These are phyloP conservation scores for Microtus oregoni DNA, from an alignment of 2,113 vertebrate genomes.

Conservation along the genomic window DNA sequence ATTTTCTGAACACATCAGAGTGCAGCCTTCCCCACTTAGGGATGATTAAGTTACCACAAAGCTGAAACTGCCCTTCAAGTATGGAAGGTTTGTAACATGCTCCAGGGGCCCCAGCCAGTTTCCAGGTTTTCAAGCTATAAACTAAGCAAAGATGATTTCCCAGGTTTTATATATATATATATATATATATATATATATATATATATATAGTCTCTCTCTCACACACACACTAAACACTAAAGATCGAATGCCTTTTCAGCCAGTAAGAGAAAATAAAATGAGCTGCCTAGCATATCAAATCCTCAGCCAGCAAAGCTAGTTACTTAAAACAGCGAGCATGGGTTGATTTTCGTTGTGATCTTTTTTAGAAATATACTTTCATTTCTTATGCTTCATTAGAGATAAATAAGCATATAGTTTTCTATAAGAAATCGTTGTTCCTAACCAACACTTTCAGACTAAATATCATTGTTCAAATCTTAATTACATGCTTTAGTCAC, in stretches of 20 bases:
- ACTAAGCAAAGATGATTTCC: neutral
- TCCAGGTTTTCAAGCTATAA: neutral
- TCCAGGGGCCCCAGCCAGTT: neutral
- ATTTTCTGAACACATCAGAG: neutral
- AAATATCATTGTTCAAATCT: neutral
- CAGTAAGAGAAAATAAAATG: neutral
- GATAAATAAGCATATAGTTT: neutral
- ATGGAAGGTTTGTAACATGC: neutral
- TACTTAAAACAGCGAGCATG: neutral
- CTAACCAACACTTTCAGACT: neutral
- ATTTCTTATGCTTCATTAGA: neutral
- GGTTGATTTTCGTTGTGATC: neutral
- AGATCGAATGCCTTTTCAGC: neutral
- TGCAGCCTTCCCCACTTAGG: neutral
- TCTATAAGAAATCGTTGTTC: neutral
- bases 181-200: neutral
- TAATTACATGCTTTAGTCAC: constrained; percentile 31
- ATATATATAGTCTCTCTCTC: too few species aligned
- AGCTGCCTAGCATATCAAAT: neutral
- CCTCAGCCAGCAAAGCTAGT: neutral
- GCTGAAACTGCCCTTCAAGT: neutral
- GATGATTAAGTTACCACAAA: neutral
- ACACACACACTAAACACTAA: too few species aligned
- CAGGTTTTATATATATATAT: neutral
- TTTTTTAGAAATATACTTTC: constrained; percentile 5